phyloP scores from a whole-genome alignment of 2,113 vertebrate species.

The Ictalurus punctatus region DNA sequence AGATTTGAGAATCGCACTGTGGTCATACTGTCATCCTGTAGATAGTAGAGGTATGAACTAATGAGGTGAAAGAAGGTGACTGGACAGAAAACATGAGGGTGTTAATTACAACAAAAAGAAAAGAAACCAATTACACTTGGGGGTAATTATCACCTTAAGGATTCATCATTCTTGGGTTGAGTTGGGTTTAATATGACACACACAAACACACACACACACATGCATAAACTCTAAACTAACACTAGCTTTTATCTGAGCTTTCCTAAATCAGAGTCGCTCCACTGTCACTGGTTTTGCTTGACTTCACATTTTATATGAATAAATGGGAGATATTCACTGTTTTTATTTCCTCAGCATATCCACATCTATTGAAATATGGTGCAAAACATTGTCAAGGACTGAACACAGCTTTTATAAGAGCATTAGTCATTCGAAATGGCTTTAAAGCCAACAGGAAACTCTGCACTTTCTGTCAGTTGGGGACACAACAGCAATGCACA shows the following conservation, averaged over 20 bases:
- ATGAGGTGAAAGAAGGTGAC: neutral
- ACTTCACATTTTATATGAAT: neutral
- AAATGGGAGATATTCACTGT: neutral
- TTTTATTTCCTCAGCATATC: slow-evolving; percentile 20
- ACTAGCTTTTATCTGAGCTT: neutral
- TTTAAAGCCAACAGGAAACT: slow-evolving; percentile 11
- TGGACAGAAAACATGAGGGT: neutral
- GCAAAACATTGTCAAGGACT: neutral
- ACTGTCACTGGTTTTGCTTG: neutral
- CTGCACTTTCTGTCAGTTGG: neutral
- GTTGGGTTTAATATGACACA: neutral
- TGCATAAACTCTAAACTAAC: neutral
- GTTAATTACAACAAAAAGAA: neutral
- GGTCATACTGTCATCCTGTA: neutral
- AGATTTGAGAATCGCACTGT: neutral
- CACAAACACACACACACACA: neutral
- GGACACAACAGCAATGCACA: slow-evolving; percentile 13
- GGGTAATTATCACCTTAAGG: neutral
- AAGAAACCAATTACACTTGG: too few species aligned
- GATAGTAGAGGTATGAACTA: neutral
- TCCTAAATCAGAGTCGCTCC: neutral
- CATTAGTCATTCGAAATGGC: slow-evolving; percentile 11
- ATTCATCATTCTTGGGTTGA: neutral
- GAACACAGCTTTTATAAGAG: neutral
- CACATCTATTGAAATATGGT: neutral